Conservation (phyloP, 2,797 vertebrate genomes). For the Bovichtus diacanthus region DNA sequence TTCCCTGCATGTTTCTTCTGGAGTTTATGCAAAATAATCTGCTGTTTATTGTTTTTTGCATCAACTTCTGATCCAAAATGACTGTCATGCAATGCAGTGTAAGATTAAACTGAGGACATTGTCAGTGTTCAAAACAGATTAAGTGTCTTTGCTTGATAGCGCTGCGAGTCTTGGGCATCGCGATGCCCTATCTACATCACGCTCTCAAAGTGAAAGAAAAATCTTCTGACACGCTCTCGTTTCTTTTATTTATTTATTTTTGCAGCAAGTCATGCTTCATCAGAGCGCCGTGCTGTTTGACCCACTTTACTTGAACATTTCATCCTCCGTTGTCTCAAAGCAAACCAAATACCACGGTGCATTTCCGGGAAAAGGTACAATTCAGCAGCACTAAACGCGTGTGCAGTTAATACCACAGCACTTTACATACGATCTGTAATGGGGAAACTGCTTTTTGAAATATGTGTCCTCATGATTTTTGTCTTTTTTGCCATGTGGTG, state of each 20-base stretch:
- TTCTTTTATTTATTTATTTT: constrained; percentile 47
- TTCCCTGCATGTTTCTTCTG: background rate
- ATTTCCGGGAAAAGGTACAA: constrained; percentile 30
- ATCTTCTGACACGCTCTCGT: constrained; percentile 54
- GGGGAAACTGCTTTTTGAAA: constrained; percentile 12
- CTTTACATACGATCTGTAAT: constrained; percentile 17
- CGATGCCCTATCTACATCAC: constrained; percentile 55
- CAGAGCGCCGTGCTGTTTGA: constrained; percentile 74
- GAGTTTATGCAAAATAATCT: background rate
- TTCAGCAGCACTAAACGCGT: constrained; percentile 2
- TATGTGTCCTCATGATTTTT: background rate
- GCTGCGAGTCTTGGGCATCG: constrained; percentile 14
- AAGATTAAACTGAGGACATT: constrained; percentile 39
- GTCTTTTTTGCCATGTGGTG: background rate
- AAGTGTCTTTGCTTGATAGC: constrained; percentile 40
- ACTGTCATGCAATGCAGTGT: background rate
- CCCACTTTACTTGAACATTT: constrained; percentile 76
- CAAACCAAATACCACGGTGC: constrained; percentile 43
- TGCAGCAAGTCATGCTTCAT: constrained; percentile 77
- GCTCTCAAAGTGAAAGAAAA: constrained; percentile 60
- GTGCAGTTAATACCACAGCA: constrained; percentile 28
- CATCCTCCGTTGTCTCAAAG: constrained; percentile 56
- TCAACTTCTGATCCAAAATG: constrained; percentile 10
- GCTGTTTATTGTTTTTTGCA: constrained; percentile 24
- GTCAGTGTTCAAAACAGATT: constrained; percentile 54